phyloP scores from a whole-genome alignment of 2,113 vertebrate species.

The Ammodytes dubius region DNA sequence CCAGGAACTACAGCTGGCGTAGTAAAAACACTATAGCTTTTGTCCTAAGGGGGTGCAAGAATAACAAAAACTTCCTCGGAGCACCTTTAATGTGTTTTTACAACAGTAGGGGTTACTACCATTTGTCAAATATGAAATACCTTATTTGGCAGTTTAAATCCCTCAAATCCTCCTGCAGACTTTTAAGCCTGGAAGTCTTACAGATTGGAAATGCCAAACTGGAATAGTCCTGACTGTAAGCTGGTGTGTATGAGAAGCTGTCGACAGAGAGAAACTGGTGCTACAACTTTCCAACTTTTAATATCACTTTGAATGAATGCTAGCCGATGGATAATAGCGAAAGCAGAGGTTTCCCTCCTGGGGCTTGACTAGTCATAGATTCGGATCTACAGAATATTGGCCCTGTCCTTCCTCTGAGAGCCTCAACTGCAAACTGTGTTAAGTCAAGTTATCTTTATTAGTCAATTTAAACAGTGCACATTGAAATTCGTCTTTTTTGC shows the following conservation, averaged over 20 bases:
- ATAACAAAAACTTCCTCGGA: too few relatives aligned
- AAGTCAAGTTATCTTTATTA: too few relatives aligned
- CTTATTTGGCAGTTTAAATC: slow-evolving; percentile 4
- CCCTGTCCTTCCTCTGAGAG: slow-evolving; percentile 1
- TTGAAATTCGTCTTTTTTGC: too few relatives aligned
- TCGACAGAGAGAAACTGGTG: slow-evolving; percentile 31
- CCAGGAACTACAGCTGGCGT: too few relatives aligned
- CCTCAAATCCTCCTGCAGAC: slow-evolving; percentile 23
- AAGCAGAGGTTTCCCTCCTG: slow-evolving; percentile 36
- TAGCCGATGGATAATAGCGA: slow-evolving; percentile 31
- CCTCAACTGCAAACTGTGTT: neutral
- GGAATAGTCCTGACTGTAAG: slow-evolving; percentile 8
- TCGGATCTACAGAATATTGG: slow-evolving; percentile 8
- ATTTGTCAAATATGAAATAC: neutral
- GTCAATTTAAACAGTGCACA: too few relatives aligned
- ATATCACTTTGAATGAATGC: slow-evolving; percentile 30
- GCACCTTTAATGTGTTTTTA: neutral
- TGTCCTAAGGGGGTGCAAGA: too few relatives aligned
- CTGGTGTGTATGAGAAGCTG: neutral
- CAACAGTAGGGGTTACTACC: neutral
- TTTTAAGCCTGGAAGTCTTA: slow-evolving; percentile 16
- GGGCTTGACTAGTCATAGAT: slow-evolving; percentile 3
- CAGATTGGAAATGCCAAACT: slow-evolving; percentile 14
- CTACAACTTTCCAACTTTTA: slow-evolving; percentile 14
- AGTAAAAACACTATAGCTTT: too few relatives aligned